Conservation (phyloP, 2,113 vertebrate genomes). For the Eclectus roratus region DNA sequence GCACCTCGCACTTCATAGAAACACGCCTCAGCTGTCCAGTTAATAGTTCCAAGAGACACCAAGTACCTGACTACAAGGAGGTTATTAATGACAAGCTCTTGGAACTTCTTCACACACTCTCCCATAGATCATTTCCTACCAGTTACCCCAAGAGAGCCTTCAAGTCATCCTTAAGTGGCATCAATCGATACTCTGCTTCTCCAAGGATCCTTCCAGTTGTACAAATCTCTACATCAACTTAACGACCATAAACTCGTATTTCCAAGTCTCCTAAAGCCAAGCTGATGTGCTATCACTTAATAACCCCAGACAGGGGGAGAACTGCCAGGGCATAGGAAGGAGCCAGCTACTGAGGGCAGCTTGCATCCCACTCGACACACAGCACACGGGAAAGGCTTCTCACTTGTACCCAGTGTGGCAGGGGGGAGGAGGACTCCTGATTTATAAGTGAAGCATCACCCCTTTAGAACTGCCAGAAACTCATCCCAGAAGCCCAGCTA, state of each 20-base stretch:
- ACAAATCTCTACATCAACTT: not conserved
- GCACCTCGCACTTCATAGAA: rapidly evolving
- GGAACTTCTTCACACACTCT: not conserved
- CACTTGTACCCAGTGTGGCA: rapidly evolving
- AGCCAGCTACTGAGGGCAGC: rapidly evolving
- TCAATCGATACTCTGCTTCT: not conserved
- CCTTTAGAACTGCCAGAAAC: not conserved
- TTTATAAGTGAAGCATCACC: not conserved
- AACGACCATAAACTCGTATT: rapidly evolving
- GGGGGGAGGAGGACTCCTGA: not conserved
- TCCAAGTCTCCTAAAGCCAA: not conserved
- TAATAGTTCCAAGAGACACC: not conserved
- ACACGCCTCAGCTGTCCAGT: not conserved
- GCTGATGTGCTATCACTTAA: rapidly evolving
- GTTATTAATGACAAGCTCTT: not conserved
- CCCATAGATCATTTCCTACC: rapidly evolving
- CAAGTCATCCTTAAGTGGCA: not conserved
- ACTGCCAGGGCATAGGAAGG: rapidly evolving
- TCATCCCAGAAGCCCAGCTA: rapidly evolving
- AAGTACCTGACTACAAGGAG: not conserved
- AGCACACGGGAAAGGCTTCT: not conserved
- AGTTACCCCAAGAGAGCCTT: not conserved
- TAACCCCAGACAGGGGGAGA: not conserved
- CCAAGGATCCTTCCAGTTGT: not conserved
- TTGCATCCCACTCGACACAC: rapidly evolving